Evolutionary conservation across 2,888 invertebrate genomes (phyloP), one percentile per base, ranked within the genome.

Genomic region (Acleris laterana): DNA sequence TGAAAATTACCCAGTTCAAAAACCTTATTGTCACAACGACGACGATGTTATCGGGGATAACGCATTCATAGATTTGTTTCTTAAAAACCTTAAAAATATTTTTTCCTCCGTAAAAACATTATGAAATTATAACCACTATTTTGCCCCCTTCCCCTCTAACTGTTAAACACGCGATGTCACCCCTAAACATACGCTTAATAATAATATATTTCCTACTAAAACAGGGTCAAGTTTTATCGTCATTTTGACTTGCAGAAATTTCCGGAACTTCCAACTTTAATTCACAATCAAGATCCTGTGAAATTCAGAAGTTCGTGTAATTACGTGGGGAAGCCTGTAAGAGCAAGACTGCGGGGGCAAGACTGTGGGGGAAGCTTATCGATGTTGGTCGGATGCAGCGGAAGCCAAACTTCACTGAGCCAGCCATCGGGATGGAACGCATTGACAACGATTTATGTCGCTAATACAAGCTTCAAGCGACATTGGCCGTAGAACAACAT

Each of bases 231-330:
- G 38, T 60, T 64, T 59, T 64, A 64, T 64, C 64, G 42, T 16
- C 49, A 5, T 38, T 38, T 38, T 53, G 53, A 46, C 5, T 62
- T 49, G 48, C 53, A 53, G 59, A 55, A 42, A 59, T 48, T 64
- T 59, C 58, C 48, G 49, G 16, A 28, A 46, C 42, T 56, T 53
- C 59, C 17, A 64, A 59, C 53, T 64, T 38, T 3, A 44, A 44
- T 44, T 55, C 48, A 49, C 59, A 64, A 64, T 64, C 59, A 44
- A 64, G 53, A 64, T 52, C 28, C 51, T 28, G 46, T 44, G 42
- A 51, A 55, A 42, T 55, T 42, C 38, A 20, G 42, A 55, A 55
- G 55, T 17, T 19, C 17, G 42, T 22, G 53, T 60, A 64, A 64
- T 64, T 64, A 60, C 53, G 53, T 38, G 44, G 57, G 32, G 55